phyloP scores from a whole-genome alignment of 2,888 invertebrate species.

The Brachyptera putata region DNA sequence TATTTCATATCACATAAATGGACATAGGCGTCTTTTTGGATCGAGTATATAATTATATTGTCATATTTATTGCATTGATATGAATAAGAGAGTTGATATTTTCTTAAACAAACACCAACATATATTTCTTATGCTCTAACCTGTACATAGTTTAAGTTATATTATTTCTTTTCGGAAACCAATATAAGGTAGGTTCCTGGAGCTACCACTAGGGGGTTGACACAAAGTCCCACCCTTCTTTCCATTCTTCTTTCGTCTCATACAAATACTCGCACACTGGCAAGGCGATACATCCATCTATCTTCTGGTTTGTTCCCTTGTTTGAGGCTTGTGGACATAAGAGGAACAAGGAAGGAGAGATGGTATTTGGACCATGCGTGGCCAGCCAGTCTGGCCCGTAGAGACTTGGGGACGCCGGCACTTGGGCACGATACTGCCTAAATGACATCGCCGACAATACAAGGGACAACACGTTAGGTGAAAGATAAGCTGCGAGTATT shows the following conservation, averaged over 20 bases:
- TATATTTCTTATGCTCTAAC: neutral
- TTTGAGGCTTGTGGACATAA: neutral
- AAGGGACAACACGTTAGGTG: neutral
- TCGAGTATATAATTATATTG: no score
- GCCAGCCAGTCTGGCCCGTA: slow-evolving; percentile 7
- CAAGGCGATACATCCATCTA: slow-evolving; percentile 12
- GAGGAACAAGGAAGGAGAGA: neutral
- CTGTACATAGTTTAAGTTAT: slow-evolving; percentile 13
- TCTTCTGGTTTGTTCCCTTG: slow-evolving; percentile 13
- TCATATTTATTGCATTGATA: no score
- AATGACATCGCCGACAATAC: neutral
- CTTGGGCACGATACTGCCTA: neutral
- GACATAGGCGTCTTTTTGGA: no score
- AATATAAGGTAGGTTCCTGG: neutral
- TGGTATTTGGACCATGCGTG: neutral
- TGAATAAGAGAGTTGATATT: no score
- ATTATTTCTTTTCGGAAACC: neutral
- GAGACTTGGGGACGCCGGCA: slow-evolving; percentile 11
- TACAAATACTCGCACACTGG: neutral
- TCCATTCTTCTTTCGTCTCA: slow-evolving; percentile 9
- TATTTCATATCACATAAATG: no score
- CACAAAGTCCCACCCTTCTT: slow-evolving; percentile 7
- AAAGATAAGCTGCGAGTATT: no score
- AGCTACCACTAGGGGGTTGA: neutral
- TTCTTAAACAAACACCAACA: neutral